Evolutionary conservation across 2,797 vertebrate species (phyloP).

Genomic region (Dryobates pubescens): DNA sequence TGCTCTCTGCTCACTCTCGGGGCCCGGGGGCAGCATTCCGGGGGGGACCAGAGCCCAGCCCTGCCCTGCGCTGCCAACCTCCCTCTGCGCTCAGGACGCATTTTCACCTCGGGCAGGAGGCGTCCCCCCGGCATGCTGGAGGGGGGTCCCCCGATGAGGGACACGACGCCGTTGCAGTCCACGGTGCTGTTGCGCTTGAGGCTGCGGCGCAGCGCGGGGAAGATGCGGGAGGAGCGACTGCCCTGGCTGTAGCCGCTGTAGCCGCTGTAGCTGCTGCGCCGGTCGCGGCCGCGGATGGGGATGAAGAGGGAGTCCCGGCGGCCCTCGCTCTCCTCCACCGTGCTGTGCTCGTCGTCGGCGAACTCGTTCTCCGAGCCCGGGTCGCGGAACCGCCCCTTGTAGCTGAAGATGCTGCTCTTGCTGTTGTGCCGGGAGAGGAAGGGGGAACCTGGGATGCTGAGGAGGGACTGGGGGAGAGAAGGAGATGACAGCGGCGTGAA

Average conservation of each 20-base stretch:
- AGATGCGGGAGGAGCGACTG: slow-evolving; percentile 91
- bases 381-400: slow-evolving; percentile 89
- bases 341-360: slow-evolving; percentile 97
- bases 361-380: slow-evolving; percentile 97
- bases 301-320: slow-evolving; percentile 95
- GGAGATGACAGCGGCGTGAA: background rate
- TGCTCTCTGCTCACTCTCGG: background rate
- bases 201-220: slow-evolving; percentile 88
- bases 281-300: slow-evolving; percentile 87
- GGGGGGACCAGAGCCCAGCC: background rate
- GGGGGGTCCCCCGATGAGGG: slow-evolving; percentile 92
- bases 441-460: slow-evolving; percentile 97
- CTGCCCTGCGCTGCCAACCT: too few relatives aligned
- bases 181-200: slow-evolving; percentile 97
- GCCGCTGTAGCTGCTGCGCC: slow-evolving; percentile 97
- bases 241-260: slow-evolving; percentile 98
- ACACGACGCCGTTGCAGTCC: slow-evolving; percentile 99
- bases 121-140: slow-evolving; percentile 89
- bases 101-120: slow-evolving; percentile 98
- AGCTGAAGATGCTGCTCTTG: slow-evolving; percentile 99
- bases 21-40: background rate
- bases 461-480: slow-evolving; percentile 85
- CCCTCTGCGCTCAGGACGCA: too few relatives aligned
- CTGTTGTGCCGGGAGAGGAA: slow-evolving; percentile 98
- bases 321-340: slow-evolving; percentile 96